Conservation (phyloP, 2,888 invertebrate genomes). For the Drosophila demipolita region DNA sequence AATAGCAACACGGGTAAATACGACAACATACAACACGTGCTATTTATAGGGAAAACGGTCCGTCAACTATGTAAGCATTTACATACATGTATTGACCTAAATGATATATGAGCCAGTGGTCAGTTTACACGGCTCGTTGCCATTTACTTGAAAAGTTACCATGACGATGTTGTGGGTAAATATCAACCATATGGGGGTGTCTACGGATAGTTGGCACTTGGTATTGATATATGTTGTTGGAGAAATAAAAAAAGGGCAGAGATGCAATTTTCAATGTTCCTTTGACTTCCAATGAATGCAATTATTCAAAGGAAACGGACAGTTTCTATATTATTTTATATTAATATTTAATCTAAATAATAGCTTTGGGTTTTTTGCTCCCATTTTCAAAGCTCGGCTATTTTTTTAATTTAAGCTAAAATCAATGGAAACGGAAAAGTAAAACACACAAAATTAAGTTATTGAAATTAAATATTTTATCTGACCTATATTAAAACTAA, state of each 20-base stretch:
- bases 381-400: neutral
- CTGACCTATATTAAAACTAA: neutral
- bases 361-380: neutral
- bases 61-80: constrained; percentile 23
- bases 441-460: neutral
- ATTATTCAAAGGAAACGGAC: neutral
- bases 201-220: neutral
- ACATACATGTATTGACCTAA: constrained; percentile 1
- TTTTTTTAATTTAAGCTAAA: neutral
- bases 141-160: constrained; percentile 65
- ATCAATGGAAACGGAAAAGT: neutral
- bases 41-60: constrained; percentile 71
- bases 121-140: constrained; percentile 73
- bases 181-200: constrained; percentile 58
- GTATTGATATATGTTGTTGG: neutral
- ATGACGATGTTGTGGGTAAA: constrained; percentile 69
- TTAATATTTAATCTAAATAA: neutral
- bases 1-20: constrained; percentile 4
- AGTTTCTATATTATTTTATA: neutral
- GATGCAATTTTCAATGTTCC: neutral
- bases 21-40: constrained; percentile 61
- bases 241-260: no score
- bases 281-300: neutral
- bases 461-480: neutral
- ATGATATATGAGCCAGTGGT: constrained; percentile 65